Percentiles rank a stretch among this genome's conserved stretches.
Conservation (phyloP, 2,888 invertebrate species). For the Dryobotodes eremita region DNA sequence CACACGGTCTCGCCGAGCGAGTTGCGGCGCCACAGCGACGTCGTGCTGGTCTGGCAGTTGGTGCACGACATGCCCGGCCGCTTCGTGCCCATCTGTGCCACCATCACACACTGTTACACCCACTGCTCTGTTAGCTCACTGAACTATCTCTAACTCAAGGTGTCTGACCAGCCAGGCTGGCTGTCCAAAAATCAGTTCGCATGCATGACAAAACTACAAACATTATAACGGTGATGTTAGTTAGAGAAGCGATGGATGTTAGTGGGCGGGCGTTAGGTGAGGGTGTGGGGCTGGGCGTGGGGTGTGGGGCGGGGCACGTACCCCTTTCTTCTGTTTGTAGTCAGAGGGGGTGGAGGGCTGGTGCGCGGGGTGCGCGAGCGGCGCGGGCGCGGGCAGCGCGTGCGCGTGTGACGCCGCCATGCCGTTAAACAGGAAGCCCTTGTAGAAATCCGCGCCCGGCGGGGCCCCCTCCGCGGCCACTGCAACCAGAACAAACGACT, state of each 20-base stretch:
- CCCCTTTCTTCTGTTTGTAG: slow-evolving; percentile 90
- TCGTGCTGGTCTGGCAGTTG: slow-evolving; percentile 97
- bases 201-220: slow-evolving; percentile 46
- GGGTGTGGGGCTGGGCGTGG: slow-evolving; percentile 52
- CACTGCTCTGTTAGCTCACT: slow-evolving; percentile 22
- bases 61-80: slow-evolving; percentile 95
- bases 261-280: slow-evolving; percentile 54
- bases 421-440: slow-evolving; percentile 95
- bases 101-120: slow-evolving; percentile 47
- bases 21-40: slow-evolving; percentile 94
- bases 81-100: slow-evolving; percentile 91
- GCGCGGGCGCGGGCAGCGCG: slow-evolving; percentile 76
- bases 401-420: slow-evolving; percentile 82
- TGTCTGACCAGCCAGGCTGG: neutral
- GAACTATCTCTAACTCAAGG: neutral
- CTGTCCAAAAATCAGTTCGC: slow-evolving; percentile 19
- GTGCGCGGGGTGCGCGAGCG: slow-evolving; percentile 77
- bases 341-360: slow-evolving; percentile 82
- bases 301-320: slow-evolving; percentile 79
- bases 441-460: slow-evolving; percentile 96
- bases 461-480: slow-evolving; percentile 95
- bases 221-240: slow-evolving; percentile 64
- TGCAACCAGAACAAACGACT: slow-evolving; percentile 91
- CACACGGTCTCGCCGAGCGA: slow-evolving; percentile 98
- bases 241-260: slow-evolving; percentile 72